Evolutionary conservation across 1,140 invertebrate species (phyloP), one percentile per base, ranked within the genome.

Genomic region (Psix sp.): DNA sequence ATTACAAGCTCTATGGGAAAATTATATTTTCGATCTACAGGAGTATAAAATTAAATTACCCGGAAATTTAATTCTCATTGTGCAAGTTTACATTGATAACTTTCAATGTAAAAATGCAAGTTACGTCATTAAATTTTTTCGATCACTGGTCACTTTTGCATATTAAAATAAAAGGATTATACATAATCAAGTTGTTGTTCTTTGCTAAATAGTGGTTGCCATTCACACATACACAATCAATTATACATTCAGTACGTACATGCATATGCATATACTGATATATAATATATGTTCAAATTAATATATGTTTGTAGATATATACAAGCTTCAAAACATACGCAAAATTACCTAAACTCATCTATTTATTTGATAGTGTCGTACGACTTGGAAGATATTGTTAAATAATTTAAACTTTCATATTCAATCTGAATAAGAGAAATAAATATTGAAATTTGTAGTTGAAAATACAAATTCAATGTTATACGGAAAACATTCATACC

Each of bases 371-470:
- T 54, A 46, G 24, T 33, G 60, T 42, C 38, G 16, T 31, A 17
- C 42, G 49, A 54, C 60, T 54, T 43, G 49, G 46, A 54, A 16
- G 24, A 54, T 54, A 48, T 65, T 54, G 35, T 48, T 54, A 48
- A 10, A 26, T 65, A 54, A 65, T 63, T 63, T 5, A 6, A 11
- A 33, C 13, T 21, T 18, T 33, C 51, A 17, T 51, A 62, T 29
- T n/a, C n/a, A n/a, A n/a, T n/a, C n/a, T n/a, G n/a, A n/a, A n/a
- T n/a, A n/a, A n/a, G n/a, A n/a, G n/a, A n/a, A n/a, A n/a, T n/a
- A n/a, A n/a, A n/a, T n/a, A n/a, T n/a, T n/a, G n/a, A n/a, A n/a
- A n/a, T n/a, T n/a, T n/a, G n/a, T n/a, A n/a, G n/a, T n/a, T n/a
- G n/a, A n/a, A n/a, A n/a, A n/a, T n/a, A n/a, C n/a, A n/a, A n/a